Evolutionary conservation across 2,797 vertebrate species (phyloP).

Genomic region (Ambastaia sidthimunki): DNA sequence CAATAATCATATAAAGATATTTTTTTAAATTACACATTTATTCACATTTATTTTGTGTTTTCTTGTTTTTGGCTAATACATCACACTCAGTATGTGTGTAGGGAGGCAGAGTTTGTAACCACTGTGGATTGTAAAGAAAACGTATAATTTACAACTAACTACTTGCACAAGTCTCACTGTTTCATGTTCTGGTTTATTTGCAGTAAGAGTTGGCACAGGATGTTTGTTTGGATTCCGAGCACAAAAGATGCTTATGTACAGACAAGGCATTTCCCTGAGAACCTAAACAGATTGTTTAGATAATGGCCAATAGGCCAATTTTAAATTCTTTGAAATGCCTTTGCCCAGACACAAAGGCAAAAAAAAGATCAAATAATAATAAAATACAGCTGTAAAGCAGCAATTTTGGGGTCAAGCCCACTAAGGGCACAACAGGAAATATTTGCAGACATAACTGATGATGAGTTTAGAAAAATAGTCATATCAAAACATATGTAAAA

Average conservation of each 20-base stretch:
- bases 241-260: slow-evolving; percentile 39
- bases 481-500: too few species aligned
- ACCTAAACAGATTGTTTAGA: slow-evolving; percentile 28
- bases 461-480: too few species aligned
- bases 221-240: slow-evolving; percentile 41
- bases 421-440: too few species aligned
- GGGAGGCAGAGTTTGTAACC: too few species aligned
- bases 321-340: slow-evolving; percentile 6
- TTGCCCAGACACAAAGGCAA: neutral
- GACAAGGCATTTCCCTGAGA: slow-evolving; percentile 53
- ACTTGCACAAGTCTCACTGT: too few species aligned
- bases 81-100: too few species aligned
- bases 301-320: neutral
- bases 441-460: too few species aligned
- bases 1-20: too few species aligned
- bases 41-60: too few species aligned
- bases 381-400: neutral
- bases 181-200: slow-evolving; percentile 41
- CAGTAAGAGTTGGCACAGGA: slow-evolving; percentile 38
- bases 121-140: neutral
- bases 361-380: neutral
- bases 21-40: too few species aligned
- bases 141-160: slow-evolving; percentile 21
- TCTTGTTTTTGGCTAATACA: too few species aligned
- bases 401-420: too few species aligned